These are phyloP conservation scores for Theretra japonica DNA, from an alignment of 2,888 invertebrate genomes.

Conservation along the genomic window DNA sequence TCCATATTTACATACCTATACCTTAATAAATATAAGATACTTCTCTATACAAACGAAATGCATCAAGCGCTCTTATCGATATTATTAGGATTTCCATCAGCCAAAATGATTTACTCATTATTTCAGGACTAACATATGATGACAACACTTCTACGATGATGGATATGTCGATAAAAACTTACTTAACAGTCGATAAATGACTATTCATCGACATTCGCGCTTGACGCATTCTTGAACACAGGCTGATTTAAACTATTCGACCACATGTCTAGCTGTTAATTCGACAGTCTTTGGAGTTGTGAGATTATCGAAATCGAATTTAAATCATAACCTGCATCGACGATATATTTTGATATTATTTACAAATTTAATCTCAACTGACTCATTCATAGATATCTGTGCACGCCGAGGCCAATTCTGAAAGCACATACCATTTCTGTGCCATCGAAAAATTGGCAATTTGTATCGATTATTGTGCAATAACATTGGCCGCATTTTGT, in stretches of 20 bases:
- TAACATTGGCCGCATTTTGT: slow-evolving; percentile 35
- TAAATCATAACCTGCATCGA: slow-evolving; percentile 28
- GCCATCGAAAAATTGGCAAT: slow-evolving; percentile 33
- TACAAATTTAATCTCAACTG: slow-evolving; percentile 58
- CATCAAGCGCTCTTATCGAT: slow-evolving; percentile 40
- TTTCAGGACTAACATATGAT: neutral
- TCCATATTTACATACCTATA: slow-evolving; percentile 30
- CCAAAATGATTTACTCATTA: neutral
- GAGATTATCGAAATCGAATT: slow-evolving; percentile 13
- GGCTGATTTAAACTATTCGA: slow-evolving; percentile 27
- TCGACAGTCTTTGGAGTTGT: neutral
- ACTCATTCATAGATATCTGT: slow-evolving; percentile 37
- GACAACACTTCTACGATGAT: slow-evolving; percentile 14
- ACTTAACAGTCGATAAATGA: slow-evolving; percentile 10
- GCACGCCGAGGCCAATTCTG: slow-evolving; percentile 24
- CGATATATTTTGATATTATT: slow-evolving; percentile 48
- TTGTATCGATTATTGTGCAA: slow-evolving; percentile 43
- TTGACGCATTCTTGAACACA: slow-evolving; percentile 24
- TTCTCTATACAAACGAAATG: slow-evolving; percentile 56
- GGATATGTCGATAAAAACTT: slow-evolving; percentile 24
- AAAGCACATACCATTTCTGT: slow-evolving; percentile 14
- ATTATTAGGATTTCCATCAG: slow-evolving; percentile 10
- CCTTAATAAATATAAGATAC: slow-evolving; percentile 61
- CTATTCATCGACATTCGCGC: slow-evolving; percentile 22
- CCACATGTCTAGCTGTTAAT: slow-evolving; percentile 2